Percentiles rank a stretch among this genome's conserved stretches.
Evolutionary conservation across 2,113 vertebrate species (phyloP).

Genomic region (Sceloporus tristichus): DNA sequence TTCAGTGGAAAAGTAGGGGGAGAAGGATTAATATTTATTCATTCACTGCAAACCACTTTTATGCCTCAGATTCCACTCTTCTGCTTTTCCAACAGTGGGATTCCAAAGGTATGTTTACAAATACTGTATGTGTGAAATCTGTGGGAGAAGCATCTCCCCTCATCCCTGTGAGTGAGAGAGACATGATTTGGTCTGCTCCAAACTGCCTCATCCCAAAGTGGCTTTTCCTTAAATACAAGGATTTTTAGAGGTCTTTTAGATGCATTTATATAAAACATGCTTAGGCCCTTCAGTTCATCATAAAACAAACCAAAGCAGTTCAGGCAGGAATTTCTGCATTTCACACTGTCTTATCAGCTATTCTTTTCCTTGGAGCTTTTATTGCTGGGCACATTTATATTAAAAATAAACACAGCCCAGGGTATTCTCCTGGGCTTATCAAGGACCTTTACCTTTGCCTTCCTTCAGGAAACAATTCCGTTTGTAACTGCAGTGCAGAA

Average conservation of each 20-base stretch:
- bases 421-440: fast-evolving
- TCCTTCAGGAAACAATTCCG: not conserved
- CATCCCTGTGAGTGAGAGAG: no score
- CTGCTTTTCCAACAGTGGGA: not conserved
- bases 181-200: not conserved
- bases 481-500: not conserved
- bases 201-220: not conserved
- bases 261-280: not conserved
- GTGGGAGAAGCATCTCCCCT: no score
- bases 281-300: not conserved
- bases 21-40: not conserved
- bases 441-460: not conserved
- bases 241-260: not conserved
- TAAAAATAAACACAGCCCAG: conserved; percentile 45
- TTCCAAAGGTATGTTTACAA: not conserved
- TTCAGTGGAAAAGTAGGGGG: no score
- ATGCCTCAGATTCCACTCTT: no score
- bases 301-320: not conserved
- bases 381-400: not conserved
- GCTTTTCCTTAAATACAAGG: not conserved
- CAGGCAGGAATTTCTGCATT: conserved; percentile 5
- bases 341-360: conserved; percentile 2
- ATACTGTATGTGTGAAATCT: not conserved
- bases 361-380: conserved; percentile 29
- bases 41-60: not conserved